phyloP scores from a whole-genome alignment of 2,888 invertebrate species.

The Hyposoter didymator region DNA sequence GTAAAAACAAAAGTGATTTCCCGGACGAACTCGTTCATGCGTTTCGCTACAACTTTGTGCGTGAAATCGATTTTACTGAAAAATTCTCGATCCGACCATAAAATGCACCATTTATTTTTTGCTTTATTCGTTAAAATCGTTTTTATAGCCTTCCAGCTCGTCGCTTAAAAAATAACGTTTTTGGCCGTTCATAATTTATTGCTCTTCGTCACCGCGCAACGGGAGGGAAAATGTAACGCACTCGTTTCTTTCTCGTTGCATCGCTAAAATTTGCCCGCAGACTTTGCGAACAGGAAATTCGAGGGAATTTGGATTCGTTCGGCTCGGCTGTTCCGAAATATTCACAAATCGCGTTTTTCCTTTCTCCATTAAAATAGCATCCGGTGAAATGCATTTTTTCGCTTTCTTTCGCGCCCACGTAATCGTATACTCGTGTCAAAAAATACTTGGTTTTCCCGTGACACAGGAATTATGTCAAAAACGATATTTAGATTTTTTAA shows the following conservation, averaged over 20 bases:
- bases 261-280: conserved; percentile 14
- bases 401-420: not conserved
- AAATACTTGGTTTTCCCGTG: conserved; percentile 51
- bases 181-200: conserved; percentile 69
- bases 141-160: conserved; percentile 5
- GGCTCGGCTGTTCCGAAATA: not conserved
- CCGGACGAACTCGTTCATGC: conserved; percentile 17
- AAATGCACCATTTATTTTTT: conserved; percentile 9
- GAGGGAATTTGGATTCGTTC: not conserved
- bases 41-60: not conserved
- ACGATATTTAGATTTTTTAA: not conserved
- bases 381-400: not conserved
- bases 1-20: conserved; percentile 29
- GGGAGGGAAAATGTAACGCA: conserved; percentile 15
- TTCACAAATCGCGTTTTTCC: not conserved
- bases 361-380: not conserved
- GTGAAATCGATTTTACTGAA: conserved; percentile 8
- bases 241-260: conserved; percentile 12
- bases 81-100: conserved; percentile 34
- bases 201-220: conserved; percentile 63
- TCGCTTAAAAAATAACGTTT: conserved; percentile 66
- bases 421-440: conserved; percentile 17
- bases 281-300: conserved; percentile 17
- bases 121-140: not conserved
- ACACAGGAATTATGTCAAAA: conserved; percentile 28